phyloP scores from a whole-genome alignment of 2,888 invertebrate genomes.

The Melangyna quadrimaculata region DNA sequence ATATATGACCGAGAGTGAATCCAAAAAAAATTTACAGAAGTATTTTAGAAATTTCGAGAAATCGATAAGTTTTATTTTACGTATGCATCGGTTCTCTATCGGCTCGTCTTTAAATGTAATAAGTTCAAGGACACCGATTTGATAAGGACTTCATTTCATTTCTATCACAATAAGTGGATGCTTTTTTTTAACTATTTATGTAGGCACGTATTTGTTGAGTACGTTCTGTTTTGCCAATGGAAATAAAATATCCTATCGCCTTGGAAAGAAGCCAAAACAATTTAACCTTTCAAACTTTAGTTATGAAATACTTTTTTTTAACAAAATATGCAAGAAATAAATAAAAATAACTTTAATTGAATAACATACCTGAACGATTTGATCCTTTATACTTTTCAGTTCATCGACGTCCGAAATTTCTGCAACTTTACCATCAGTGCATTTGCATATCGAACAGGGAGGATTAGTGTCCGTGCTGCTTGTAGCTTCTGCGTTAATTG shows the following conservation, averaged over 20 bases:
- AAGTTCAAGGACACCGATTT: too few species aligned
- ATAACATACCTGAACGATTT: slow-evolving; percentile 31
- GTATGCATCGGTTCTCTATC: too few species aligned
- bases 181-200: too few species aligned
- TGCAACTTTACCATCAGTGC: neutral
- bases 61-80: too few species aligned
- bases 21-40: too few species aligned
- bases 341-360: neutral
- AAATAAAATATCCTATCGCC: neutral
- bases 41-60: too few species aligned
- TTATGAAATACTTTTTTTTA: neutral
- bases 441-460: slow-evolving; percentile 43
- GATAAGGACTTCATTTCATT: too few species aligned
- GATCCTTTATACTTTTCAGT: slow-evolving; percentile 32
- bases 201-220: neutral
- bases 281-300: neutral
- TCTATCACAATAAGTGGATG: too few species aligned
- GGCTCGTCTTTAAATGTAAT: too few species aligned
- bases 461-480: neutral
- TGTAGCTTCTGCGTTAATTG: neutral
- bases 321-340: neutral
- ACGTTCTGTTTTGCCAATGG: neutral
- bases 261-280: neutral
- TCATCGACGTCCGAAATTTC: slow-evolving; percentile 20
- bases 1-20: too few species aligned